These are phyloP conservation scores for Rousettus leschenaultii DNA, from an alignment of 2,113 vertebrate species.

Conservation along the genomic window DNA sequence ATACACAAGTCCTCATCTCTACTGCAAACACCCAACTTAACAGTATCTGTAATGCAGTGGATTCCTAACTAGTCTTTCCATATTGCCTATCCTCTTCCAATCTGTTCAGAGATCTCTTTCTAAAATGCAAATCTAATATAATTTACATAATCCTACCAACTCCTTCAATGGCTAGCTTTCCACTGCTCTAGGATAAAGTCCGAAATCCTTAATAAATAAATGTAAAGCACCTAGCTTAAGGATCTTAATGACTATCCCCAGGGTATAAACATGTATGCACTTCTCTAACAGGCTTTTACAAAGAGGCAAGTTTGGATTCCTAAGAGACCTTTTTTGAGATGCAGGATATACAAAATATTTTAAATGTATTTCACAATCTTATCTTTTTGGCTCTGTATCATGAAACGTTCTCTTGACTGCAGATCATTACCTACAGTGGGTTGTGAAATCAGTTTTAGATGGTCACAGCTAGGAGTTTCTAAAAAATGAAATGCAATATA, in stretches of 20 bases:
- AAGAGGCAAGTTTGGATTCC: neutral
- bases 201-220: constrained; percentile 21
- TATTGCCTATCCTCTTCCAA: neutral
- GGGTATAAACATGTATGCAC: neutral
- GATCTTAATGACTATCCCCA: neutral
- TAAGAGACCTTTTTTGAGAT: neutral
- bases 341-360: neutral
- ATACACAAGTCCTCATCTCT: neutral
- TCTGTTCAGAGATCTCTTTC: neutral
- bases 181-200: neutral
- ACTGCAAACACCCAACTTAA: neutral
- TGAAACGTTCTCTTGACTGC: neutral
- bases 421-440: neutral
- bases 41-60: neutral
- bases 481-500: neutral
- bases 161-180: neutral
- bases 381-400: neutral
- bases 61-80: neutral
- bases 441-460: constrained; percentile 25
- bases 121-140: neutral
- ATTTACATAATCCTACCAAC: neutral
- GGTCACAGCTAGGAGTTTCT: neutral
- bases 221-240: neutral
- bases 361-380: constrained; percentile 19
- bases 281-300: neutral